phyloP scores from a whole-genome alignment of 2,797 vertebrate species.

The Valencia hispanica region DNA sequence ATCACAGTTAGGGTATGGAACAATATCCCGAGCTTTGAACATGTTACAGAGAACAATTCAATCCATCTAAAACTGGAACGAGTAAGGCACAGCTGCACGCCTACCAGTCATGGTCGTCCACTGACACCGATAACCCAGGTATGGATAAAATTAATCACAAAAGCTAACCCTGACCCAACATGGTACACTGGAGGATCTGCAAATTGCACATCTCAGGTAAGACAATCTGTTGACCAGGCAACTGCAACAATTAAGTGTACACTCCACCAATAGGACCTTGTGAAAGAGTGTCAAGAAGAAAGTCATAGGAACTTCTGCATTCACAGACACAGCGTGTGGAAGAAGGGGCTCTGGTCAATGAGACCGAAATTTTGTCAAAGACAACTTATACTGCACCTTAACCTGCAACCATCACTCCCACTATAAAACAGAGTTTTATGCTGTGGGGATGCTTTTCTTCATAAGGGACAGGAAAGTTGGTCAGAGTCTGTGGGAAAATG shows the following conservation, averaged over 20 bases:
- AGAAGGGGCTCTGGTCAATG: background rate
- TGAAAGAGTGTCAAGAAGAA: background rate
- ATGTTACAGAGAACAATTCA: too few species aligned
- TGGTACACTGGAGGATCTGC: too few species aligned
- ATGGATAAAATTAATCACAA: too few species aligned
- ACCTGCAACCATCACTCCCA: background rate
- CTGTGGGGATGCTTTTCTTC: background rate
- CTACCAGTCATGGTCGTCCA: too few species aligned
- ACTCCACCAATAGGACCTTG: background rate
- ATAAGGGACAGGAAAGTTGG: background rate
- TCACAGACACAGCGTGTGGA: too few species aligned
- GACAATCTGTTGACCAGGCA: background rate
- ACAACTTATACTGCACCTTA: background rate
- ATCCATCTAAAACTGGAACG: too few species aligned
- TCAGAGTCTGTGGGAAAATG: background rate
- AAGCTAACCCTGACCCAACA: too few species aligned
- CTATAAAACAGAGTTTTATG: background rate
- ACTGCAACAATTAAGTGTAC: background rate
- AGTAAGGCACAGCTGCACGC: too few species aligned
- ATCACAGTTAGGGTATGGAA: background rate
- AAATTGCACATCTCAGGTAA: background rate
- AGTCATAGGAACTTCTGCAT: too few species aligned
- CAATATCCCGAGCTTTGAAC: background rate
- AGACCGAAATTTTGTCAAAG: background rate
- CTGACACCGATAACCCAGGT: too few species aligned